Base-by-base conservation (phyloP, 2,113 vertebrate species). In the Scortum barcoo region DNA sequence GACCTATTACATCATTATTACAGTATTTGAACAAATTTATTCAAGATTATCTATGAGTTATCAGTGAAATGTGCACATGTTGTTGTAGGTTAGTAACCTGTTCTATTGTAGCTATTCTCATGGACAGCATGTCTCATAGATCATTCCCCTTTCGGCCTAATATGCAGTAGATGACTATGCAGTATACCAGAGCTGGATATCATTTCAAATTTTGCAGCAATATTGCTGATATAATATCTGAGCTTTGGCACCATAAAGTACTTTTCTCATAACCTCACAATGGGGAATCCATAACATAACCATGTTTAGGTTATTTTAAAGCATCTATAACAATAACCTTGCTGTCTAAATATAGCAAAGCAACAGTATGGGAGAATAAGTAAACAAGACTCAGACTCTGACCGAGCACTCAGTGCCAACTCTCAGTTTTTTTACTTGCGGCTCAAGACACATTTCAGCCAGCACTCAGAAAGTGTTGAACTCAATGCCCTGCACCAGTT, bases 21-120 rank as follows among this genome's bases (percentile, higher is more conserved):
- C n/a, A 57, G 19, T 26, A 17, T 28, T 28, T 11, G 1, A 65
- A 30, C 28, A 19, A 60, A 40, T 58, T 36, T 68, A 28, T 36
- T 36, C 1, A 20, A 48, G 24, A 44, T n/a, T n/a, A n/a, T n/a
- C n/a, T 28, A 58, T 36, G 33, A 36, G 13, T 72, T 26, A 67
- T 48, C 13, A 48, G 19, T 51, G 4, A 36, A 57, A 30, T 28
- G 63, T 57, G 4, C n/a, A 46, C 19, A 16, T 38, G 20, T 17
- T 1, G 26, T 12, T 53, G 26, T 14, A 33, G 24, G 20, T 72
- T 24, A 33, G 33, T 46, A 36, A 7, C 38, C 24, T 44, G 22
- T 48, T 65, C 63, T 72, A 51, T 50, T 62, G 46, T 44, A 7
- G 53, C 54, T 46, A 17, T 66, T 54, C 7, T 69, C 22, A 24